These are phyloP conservation scores for Aulostomus chinensis DNA, from an alignment of 2,797 vertebrate species.

Conservation along the genomic window DNA sequence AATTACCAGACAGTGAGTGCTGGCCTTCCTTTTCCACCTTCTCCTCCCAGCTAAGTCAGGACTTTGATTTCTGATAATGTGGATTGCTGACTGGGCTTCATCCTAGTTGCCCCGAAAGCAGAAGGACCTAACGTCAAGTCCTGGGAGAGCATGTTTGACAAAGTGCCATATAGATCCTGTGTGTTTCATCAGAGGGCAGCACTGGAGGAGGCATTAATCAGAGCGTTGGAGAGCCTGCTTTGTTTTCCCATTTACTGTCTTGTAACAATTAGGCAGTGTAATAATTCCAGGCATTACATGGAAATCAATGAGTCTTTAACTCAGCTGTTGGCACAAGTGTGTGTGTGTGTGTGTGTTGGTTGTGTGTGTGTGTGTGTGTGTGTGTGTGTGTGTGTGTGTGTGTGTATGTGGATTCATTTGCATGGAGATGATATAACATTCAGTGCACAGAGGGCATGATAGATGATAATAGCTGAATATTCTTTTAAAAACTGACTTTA, in stretches of 20 bases:
- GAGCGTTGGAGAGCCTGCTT: conserved; percentile 76
- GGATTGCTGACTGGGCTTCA: conserved; percentile 93
- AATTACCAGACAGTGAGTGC: conserved; percentile 92
- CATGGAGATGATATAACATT: too few relatives aligned
- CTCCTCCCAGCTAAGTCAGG: conserved; percentile 79
- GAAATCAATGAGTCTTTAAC: conserved; percentile 90
- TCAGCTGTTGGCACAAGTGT: conserved; percentile 76
- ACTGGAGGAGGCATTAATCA: conserved; percentile 89
- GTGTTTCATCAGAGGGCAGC: conserved; percentile 80
- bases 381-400: conserved; percentile 5
- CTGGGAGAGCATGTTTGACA: conserved; percentile 90
- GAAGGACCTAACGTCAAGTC: conserved; percentile 77
- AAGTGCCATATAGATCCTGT: conserved; percentile 91
- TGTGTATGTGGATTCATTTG: too few relatives aligned
- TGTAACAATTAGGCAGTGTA: conserved; percentile 92
- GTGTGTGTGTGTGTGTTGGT: conserved; percentile 49
- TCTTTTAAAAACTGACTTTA: too few relatives aligned
- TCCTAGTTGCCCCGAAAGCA: conserved; percentile 80
- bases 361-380: conserved; percentile 3
- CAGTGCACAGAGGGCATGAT: too few relatives aligned
- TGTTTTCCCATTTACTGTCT: conserved; percentile 77
- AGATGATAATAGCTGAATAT: too few relatives aligned
- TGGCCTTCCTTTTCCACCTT: conserved; percentile 75
- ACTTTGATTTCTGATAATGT: conserved; percentile 96
- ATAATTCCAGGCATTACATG: conserved; percentile 92